Percentiles rank a stretch among this genome's conserved stretches.
These are phyloP conservation scores for Pangasianodon gigas DNA, from an alignment of 2,113 vertebrate species.

Conservation along the genomic window DNA sequence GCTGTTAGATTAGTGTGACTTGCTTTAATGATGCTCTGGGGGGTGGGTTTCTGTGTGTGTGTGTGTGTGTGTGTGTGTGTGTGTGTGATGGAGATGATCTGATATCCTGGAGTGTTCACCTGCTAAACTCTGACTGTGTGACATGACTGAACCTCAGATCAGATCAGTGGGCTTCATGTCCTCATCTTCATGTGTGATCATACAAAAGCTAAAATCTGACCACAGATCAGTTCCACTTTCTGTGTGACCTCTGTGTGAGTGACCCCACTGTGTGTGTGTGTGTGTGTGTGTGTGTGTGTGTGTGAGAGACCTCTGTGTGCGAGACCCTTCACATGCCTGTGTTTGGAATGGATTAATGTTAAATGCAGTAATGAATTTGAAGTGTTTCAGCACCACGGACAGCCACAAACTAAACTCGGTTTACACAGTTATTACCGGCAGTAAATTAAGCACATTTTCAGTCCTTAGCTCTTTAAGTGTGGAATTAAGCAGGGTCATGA, in stretches of 20 bases:
- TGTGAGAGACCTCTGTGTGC: not conserved
- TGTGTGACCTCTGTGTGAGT: not conserved
- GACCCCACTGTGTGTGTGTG: not conserved
- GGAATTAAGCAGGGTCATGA: not conserved
- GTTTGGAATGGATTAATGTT: not conserved
- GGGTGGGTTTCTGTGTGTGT: slow-evolving; percentile 32
- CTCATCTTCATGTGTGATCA: not conserved
- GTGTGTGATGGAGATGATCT: slow-evolving; percentile 38
- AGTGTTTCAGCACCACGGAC: slow-evolving; percentile 41
- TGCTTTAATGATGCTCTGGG: slow-evolving; percentile 51
- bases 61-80: slow-evolving; percentile 29
- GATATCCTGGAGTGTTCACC: slow-evolving; percentile 46
- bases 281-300: not conserved
- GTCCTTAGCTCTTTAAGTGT: not conserved
- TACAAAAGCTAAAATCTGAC: not conserved
- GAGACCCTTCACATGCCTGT: not conserved
- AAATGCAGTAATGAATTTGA: not conserved
- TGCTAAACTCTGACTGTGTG: slow-evolving; percentile 47
- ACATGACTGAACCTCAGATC: slow-evolving; percentile 45
- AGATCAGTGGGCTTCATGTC: not conserved
- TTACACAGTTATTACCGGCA: not conserved
- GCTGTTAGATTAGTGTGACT: slow-evolving; percentile 46
- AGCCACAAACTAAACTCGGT: not conserved
- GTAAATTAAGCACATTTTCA: not conserved
- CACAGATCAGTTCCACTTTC: not conserved